phyloP scores from a whole-genome alignment of 2,888 invertebrate genomes.

The Cordilura impudica region DNA sequence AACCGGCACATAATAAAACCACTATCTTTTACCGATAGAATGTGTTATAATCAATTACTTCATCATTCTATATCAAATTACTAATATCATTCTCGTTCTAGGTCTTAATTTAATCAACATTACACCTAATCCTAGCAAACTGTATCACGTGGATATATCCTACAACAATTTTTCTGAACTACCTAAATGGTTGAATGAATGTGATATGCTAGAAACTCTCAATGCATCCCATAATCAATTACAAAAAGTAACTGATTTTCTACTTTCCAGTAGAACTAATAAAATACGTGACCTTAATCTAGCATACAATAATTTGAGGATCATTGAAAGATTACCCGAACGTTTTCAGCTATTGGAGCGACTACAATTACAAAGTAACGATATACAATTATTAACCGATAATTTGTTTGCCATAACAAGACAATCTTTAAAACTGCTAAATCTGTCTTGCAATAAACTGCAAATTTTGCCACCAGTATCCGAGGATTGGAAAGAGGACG shows the following conservation, averaged over 20 bases:
- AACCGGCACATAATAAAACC: too few relatives aligned
- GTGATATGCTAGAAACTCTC: constrained; percentile 84
- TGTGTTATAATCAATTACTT: too few relatives aligned
- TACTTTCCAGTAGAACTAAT: constrained; percentile 86
- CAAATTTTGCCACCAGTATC: constrained; percentile 81
- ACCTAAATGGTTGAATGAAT: constrained; percentile 88
- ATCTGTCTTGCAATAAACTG: constrained; percentile 88
- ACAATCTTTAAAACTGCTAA: constrained; percentile 83
- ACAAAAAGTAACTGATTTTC: constrained; percentile 84
- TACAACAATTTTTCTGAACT: constrained; percentile 86
- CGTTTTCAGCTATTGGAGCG: constrained; percentile 79
- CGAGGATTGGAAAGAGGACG: constrained; percentile 64
- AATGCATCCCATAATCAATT: constrained; percentile 87
- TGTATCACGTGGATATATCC: constrained; percentile 88
- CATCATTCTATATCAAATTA: too few relatives aligned
- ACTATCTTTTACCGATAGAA: too few relatives aligned
- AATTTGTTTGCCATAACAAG: constrained; percentile 85
- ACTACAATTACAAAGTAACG: constrained; percentile 87
- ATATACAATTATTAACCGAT: constrained; percentile 85
- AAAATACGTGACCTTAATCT: constrained; percentile 86
- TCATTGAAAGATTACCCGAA: constrained; percentile 82
- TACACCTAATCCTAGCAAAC: constrained; percentile 83
- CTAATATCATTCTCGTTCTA: constrained; percentile 77
- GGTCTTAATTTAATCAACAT: constrained; percentile 86
- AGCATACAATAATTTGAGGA: constrained; percentile 87